phyloP scores from a whole-genome alignment of 2,888 invertebrate genomes.

The Dendrolimus pini region DNA sequence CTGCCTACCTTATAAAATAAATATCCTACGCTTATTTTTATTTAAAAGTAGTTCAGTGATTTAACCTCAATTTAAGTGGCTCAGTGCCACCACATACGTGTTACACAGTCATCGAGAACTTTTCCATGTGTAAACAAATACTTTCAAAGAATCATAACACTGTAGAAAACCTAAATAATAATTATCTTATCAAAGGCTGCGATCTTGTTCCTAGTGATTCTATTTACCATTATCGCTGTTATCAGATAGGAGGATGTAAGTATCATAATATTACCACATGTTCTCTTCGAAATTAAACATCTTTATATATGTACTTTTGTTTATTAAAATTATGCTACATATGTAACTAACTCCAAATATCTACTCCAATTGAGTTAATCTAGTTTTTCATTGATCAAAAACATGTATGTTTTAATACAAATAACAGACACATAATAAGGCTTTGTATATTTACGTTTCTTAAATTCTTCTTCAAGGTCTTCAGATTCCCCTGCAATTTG shows the following conservation, averaged over 20 bases:
- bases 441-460: no score
- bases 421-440: no score
- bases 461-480: no score
- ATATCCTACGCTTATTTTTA: no score
- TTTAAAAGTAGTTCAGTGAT: neutral
- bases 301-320: no score
- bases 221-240: slow-evolving; percentile 23
- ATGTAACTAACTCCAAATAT: no score
- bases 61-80: neutral
- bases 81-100: neutral
- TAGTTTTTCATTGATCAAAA: no score
- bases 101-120: neutral
- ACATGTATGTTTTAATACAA: no score
- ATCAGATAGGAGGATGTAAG: slow-evolving; percentile 13
- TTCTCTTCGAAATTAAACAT: neutral
- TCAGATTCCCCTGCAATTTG: no score
- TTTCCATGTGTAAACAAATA: slow-evolving; percentile 1
- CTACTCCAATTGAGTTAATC: no score
- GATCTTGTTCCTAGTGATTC: slow-evolving; percentile 10
- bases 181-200: slow-evolving; percentile 1
- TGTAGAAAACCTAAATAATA: slow-evolving; percentile 14
- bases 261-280: slow-evolving; percentile 23
- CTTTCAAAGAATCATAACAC: slow-evolving; percentile 6
- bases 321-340: no score
- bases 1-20: no score